A percentile compares a stretch with the other conserved stretches of the same genome.
phyloP scores from a whole-genome alignment of 2,797 vertebrate species.

The Iguana delicatissima region DNA sequence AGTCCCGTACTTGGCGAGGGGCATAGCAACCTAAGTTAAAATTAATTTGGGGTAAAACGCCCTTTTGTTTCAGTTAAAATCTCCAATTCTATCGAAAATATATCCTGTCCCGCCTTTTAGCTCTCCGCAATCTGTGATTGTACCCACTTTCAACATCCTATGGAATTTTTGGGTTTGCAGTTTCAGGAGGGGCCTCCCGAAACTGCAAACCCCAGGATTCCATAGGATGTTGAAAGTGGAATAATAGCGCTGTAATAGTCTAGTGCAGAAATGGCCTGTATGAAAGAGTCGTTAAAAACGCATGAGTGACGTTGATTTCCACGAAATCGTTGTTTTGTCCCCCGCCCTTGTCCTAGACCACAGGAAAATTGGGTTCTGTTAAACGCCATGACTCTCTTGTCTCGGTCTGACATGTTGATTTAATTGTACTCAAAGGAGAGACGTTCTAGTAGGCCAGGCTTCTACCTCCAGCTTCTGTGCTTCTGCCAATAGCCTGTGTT shows the following conservation, averaged over 20 bases:
- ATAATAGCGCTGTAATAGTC: no score
- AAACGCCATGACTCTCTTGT: slow-evolving; percentile 53
- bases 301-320: background rate
- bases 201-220: no score
- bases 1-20: background rate
- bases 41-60: background rate
- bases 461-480: slow-evolving; percentile 60
- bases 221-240: no score
- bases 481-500: slow-evolving; percentile 59
- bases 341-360: background rate
- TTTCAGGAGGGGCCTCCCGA: no score
- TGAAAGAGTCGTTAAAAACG: background rate
- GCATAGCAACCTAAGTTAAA: slow-evolving; percentile 44
- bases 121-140: no score
- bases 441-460: slow-evolving; percentile 60
- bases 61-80: background rate
- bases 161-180: no score
- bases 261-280: no score
- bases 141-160: no score
- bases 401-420: slow-evolving; percentile 67
- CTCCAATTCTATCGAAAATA: no score
- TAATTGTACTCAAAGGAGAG: slow-evolving; percentile 37
- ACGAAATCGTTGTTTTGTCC: background rate
- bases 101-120: slow-evolving; percentile 38
- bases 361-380: slow-evolving; percentile 10